A percentile compares a stretch with the other conserved stretches of the same genome.
phyloP scores from a whole-genome alignment of 2,888 invertebrate genomes.

The Quadriops clusia region DNA sequence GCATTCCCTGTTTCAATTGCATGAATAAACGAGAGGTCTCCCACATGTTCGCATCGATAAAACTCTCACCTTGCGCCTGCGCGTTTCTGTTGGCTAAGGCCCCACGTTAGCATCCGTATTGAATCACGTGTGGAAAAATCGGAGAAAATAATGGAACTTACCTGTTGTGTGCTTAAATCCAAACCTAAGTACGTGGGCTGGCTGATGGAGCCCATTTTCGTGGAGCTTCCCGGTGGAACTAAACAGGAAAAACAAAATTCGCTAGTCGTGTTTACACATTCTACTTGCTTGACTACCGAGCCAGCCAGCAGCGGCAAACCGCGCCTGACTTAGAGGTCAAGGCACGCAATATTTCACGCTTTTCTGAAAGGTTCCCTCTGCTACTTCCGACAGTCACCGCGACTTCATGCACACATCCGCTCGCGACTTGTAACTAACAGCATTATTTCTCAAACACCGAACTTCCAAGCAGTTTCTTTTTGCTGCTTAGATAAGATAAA shows the following conservation, averaged over 20 bases:
- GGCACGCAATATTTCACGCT: slow-evolving; percentile 11
- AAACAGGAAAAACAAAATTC: no score
- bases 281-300: slow-evolving; percentile 6
- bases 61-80: slow-evolving; percentile 8
- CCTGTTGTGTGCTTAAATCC: slow-evolving; percentile 82
- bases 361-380: no score
- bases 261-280: no score
- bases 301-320: slow-evolving; percentile 5
- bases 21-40: slow-evolving; percentile 4
- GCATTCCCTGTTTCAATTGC: slow-evolving; percentile 12
- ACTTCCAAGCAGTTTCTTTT: no score
- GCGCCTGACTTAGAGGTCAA: slow-evolving; percentile 16
- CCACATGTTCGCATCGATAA: slow-evolving; percentile 8
- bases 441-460: no score
- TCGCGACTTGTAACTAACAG: no score
- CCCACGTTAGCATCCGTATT: no score
- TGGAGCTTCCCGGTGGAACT: slow-evolving; percentile 3
- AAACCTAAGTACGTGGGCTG: slow-evolving; percentile 59
- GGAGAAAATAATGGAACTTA: slow-evolving; percentile 31
- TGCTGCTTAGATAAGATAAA: no score
- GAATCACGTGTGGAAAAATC: no score
- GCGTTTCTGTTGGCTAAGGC: slow-evolving; percentile 2
- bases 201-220: slow-evolving; percentile 11
- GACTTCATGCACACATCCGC: no score
- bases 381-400: no score